Base-by-base conservation (phyloP, 2,113 vertebrate genomes). In the Cyprinodon brontotheroides region DNA sequence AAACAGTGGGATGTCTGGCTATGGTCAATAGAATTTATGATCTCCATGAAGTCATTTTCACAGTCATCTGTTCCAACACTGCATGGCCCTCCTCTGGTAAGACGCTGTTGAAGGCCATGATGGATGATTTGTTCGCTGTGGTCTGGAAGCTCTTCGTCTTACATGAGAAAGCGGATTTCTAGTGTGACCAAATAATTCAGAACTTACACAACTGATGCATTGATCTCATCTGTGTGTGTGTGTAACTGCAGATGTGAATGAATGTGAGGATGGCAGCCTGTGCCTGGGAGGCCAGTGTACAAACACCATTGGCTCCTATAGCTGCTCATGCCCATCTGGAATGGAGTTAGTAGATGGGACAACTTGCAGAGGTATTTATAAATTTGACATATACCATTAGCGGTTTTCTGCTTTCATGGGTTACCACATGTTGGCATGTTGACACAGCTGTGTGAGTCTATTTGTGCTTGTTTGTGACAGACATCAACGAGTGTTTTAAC, bases 301-400 rank as follows among this genome's bases (percentile, higher is more conserved):
- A 70, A 94, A 95, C 86, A 79, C 50, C 45, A 65, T 81, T 0
- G 93, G 94, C 1, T 94, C 92, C 72, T 94, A 81, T 67, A 87
- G 70, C 79, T 94, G 93, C 69, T 74, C 72, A 45, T 94, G 93
- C 29, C 86, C 89, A 10, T 8, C 62, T 77, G 94, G 94, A 13
- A 78, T 88, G 64, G 89, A 93, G 87, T 78, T 92, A 65, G 81
- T 83, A 50, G 89, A 89, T 41, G 91, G 75, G 53, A 81, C 74
- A 0, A 70, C 77, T 63, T 94, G 94, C 83, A 90, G 74, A 92
- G 91, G 93, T 94, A 78, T 15, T 64, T n/a, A 65, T 62, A 57
- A 10, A 67, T 63, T 39, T 60, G 11, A 72, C 72, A 78, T 72
- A 61, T 57, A 53, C 67, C 70, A 75, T 81, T 64, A 70, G 74